Percentiles rank a stretch among this genome's conserved stretches.
These are phyloP conservation scores for Brienomyrus longianalis DNA, from an alignment of 2,113 vertebrate species.

Conservation along the genomic window DNA sequence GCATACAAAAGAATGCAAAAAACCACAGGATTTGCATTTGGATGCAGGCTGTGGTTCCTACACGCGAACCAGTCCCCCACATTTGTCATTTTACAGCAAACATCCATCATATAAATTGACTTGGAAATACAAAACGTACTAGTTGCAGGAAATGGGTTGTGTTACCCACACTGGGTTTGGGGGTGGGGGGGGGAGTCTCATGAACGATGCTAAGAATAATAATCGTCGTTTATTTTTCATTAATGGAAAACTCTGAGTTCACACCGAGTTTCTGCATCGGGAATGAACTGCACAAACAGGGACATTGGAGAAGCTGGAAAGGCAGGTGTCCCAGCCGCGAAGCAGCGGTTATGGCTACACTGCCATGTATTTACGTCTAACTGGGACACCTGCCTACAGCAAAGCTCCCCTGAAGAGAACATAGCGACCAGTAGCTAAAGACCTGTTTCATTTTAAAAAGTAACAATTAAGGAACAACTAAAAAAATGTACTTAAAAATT, in stretches of 20 bases:
- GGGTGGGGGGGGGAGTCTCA: slow-evolving; percentile 19
- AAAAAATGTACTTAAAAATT: neutral
- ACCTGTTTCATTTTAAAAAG: slow-evolving; percentile 34
- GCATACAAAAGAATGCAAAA: neutral
- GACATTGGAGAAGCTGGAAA: neutral
- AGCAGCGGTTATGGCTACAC: neutral
- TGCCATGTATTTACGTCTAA: slow-evolving; percentile 36
- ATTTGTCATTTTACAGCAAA: slow-evolving; percentile 58
- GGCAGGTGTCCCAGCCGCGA: neutral
- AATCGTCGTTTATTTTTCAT: slow-evolving; percentile 54
- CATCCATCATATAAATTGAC: slow-evolving; percentile 50
- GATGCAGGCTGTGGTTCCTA: neutral
- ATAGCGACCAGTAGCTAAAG: slow-evolving; percentile 34
- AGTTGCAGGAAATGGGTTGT: slow-evolving; percentile 38
- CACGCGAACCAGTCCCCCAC: slow-evolving; percentile 13
- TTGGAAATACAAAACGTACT: slow-evolving; percentile 43
- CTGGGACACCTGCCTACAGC: slow-evolving; percentile 45
- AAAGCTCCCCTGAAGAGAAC: slow-evolving; percentile 39
- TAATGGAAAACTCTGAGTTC: slow-evolving; percentile 55
- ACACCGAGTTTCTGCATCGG: slow-evolving; percentile 43
- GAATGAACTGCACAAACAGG: slow-evolving; percentile 41
- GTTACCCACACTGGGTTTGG: slow-evolving; percentile 34
- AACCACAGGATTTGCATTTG: neutral
- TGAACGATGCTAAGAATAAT: slow-evolving; percentile 56
- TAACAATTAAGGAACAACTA: neutral